phyloP scores from a whole-genome alignment of 2,113 vertebrate genomes.

The Lepisosteus osseus region DNA sequence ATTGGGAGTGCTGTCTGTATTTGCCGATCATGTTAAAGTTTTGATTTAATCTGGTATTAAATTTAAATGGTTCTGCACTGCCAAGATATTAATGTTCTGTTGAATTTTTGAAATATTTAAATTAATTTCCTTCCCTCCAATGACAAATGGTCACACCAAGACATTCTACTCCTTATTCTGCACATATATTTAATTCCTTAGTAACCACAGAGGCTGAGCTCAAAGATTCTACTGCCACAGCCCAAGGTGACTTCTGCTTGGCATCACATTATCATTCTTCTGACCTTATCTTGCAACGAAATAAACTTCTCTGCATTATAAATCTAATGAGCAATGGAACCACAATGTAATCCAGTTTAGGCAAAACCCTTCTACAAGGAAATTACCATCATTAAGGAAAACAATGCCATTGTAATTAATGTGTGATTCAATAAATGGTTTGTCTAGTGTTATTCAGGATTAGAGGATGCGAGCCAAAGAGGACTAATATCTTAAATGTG shows the following conservation, averaged over 20 bases:
- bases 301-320: conserved; percentile 11
- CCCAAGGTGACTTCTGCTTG: conserved; percentile 46
- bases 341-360: conserved; percentile 30
- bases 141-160: too few species aligned
- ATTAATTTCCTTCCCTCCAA: too few species aligned
- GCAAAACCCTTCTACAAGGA: conserved; percentile 28
- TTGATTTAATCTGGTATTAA: too few species aligned
- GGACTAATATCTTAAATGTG: conserved; percentile 73
- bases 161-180: too few species aligned
- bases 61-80: too few species aligned
- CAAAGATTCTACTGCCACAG: not conserved
- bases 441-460: conserved; percentile 53
- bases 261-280: conserved; percentile 28
- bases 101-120: too few species aligned
- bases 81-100: too few species aligned
- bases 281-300: conserved; percentile 20
- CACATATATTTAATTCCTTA: too few species aligned
- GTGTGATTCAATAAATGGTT: conserved; percentile 49
- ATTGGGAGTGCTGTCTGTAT: too few species aligned
- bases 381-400: conserved; percentile 42
- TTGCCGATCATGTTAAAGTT: too few species aligned
- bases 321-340: conserved; percentile 32
- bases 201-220: too few species aligned
- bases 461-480: conserved; percentile 62
- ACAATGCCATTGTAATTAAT: conserved; percentile 43